Evolutionary conservation across 2,888 invertebrate species (phyloP).

Genomic region (Poecilobothrus nobilitatus): DNA sequence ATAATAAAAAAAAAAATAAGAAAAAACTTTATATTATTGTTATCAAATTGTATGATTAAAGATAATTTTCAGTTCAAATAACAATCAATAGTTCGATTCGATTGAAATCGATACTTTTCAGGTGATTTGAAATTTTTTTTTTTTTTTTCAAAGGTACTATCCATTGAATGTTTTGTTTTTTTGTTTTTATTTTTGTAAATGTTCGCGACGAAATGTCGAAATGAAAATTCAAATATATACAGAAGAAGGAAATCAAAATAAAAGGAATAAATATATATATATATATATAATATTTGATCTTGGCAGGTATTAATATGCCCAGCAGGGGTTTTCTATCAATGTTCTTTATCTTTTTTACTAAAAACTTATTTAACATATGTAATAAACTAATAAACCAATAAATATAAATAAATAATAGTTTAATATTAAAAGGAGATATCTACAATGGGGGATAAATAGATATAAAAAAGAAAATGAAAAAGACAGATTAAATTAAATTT

Average conservation of each 20-base stretch:
- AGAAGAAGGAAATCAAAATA: neutral
- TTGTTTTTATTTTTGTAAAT: neutral
- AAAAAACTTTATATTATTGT: neutral
- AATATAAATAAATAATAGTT: slow-evolving; percentile 1
- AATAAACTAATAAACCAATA: slow-evolving; percentile 6
- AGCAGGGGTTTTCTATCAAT: neutral
- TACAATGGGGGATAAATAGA: too few species aligned
- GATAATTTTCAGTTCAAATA: neutral
- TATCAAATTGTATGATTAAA: neutral
- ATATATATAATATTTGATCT: neutral
- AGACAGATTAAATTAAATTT: too few species aligned
- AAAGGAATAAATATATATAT: neutral
- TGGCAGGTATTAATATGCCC: slow-evolving; percentile 3
- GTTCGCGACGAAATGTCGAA: neutral
- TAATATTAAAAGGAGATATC: neutral
- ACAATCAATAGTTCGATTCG: neutral
- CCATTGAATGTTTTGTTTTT: neutral
- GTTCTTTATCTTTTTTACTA: neutral
- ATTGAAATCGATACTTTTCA: slow-evolving; percentile 3
- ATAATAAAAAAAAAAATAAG: too few species aligned
- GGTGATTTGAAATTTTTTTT: neutral
- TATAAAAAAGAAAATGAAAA: too few species aligned
- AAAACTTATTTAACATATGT: neutral
- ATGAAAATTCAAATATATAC: neutral
- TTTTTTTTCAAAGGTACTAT: neutral